phyloP scores from a whole-genome alignment of 2,888 invertebrate genomes.

The Ichneumon xanthorius region DNA sequence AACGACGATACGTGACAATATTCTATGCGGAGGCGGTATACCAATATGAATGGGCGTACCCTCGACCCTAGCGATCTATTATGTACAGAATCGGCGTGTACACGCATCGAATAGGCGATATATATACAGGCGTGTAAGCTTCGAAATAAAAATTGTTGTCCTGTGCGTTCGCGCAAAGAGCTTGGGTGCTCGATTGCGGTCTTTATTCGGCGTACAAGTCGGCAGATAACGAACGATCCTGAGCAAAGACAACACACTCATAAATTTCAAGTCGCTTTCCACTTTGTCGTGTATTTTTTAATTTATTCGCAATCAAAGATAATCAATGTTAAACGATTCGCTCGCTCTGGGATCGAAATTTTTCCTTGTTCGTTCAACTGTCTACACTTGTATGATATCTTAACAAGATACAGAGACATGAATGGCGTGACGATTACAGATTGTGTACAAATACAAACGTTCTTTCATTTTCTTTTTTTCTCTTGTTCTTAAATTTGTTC shows the following conservation, averaged over 20 bases:
- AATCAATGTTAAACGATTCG: constrained; percentile 1
- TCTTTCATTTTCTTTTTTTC: constrained; percentile 63
- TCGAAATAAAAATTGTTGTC: constrained; percentile 54
- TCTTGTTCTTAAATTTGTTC: constrained; percentile 16
- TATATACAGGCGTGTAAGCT: constrained; percentile 59
- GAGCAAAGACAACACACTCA: constrained; percentile 9
- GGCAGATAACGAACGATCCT: constrained; percentile 37
- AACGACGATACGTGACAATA: constrained; percentile 45
- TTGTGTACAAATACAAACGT: constrained; percentile 76
- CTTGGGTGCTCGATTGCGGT: constrained; percentile 35
- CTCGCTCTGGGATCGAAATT: constrained; percentile 28
- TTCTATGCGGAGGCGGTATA: constrained; percentile 13
- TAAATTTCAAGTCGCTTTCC: background rate
- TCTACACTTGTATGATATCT: constrained; percentile 61
- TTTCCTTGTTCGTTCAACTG: constrained; percentile 18
- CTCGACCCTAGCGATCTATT: constrained; percentile 26
- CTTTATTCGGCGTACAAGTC: constrained; percentile 53
- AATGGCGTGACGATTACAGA: constrained; percentile 74
- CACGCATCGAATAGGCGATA: constrained; percentile 59
- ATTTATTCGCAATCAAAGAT: background rate
- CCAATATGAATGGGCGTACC: background rate
- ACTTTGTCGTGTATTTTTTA: background rate
- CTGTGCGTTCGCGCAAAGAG: constrained; percentile 56
- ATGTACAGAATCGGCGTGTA: constrained; percentile 57
- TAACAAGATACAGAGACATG: constrained; percentile 75